A percentile compares a stretch with the other conserved stretches of the same genome.
These are phyloP conservation scores for Ashinkailepas kermadecensis DNA, from an alignment of 2,888 invertebrate genomes.

Conservation along the genomic window DNA sequence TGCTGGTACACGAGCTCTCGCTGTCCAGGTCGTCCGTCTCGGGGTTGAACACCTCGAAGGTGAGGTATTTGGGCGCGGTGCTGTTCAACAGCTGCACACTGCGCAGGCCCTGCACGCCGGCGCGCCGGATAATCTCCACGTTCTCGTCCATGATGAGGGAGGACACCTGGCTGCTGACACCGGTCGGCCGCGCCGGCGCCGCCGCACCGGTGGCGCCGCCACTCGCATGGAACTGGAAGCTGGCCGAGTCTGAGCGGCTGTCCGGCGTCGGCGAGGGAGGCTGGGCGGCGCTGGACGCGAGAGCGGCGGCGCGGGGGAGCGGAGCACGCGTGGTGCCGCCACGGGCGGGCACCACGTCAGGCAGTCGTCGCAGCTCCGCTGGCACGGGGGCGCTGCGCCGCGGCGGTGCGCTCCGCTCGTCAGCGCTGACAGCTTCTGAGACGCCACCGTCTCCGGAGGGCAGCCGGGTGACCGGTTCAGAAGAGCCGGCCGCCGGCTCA, in stretches of 20 bases:
- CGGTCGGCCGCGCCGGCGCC: neutral
- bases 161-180: conserved; percentile 31
- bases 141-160: conserved; percentile 35
- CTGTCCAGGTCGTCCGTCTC: conserved; percentile 85
- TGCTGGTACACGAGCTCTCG: conserved; percentile 56
- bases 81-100: conserved; percentile 36
- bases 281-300: neutral
- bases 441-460: neutral
- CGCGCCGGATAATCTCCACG: conserved; percentile 35
- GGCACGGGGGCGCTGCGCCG: neutral
- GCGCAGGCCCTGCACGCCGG: conserved; percentile 24
- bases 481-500: neutral
- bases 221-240: neutral
- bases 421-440: neutral
- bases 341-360: neutral
- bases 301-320: neutral
- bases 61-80: conserved; percentile 60
- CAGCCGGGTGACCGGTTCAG: neutral
- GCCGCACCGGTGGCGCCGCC: neutral
- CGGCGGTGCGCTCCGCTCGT: neutral
- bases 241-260: neutral
- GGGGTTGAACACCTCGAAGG: conserved; percentile 78
- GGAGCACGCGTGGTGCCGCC: neutral
- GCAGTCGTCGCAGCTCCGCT: neutral
- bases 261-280: neutral